Base-by-base conservation (phyloP, 30 jellyfish, hydroid and myxozoan species). In the Cassiopea xamachana region DNA sequence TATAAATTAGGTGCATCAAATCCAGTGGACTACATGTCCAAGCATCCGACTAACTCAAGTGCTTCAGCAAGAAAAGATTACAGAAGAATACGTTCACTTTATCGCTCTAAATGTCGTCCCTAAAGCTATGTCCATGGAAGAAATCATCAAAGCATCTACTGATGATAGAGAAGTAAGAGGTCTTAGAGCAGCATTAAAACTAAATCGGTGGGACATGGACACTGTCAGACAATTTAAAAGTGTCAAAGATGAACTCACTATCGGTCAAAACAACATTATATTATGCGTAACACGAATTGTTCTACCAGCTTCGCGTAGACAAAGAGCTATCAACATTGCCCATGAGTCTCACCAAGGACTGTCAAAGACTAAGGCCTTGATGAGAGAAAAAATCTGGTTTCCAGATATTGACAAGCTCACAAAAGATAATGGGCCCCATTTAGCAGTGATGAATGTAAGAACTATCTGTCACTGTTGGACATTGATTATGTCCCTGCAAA, bases 311-410 rank as follows among this genome's bases (percentile, higher is more conserved):
- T 70, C 80, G 19, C 80, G 14, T 45, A n/a, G 19, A 70, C 14
- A 70, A 45, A 70, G 19, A 70, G 80, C 80, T 9, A 45, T 70
- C 12, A 45, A 70, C 80, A n/a, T 70, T 27, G 39, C 39, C 39
- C 39, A 27, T 27, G 39, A 27, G 39, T 27, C 39, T 27, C 39
- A 27, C 39, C 39, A 27, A 27, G 39, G 39, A 27, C 39, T 27
- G 39, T 27, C 39, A 27, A 27, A 27, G 39, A 27, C 84, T 19
- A 72, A 84, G 19, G 39, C 69, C 67, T 27, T 73, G 49, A 18
- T 60, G 91, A 67, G 83, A 44, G 77, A 71, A 19, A 67, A 85
- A 17, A 61, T 90, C 19, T 89, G 96, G 95, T 89, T 78, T 68
- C 39, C 39, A 27, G 39, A 27, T 27, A 27, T 27, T 27, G 39